Evolutionary conservation across 2,888 invertebrate species (phyloP).

Genomic region (Drosophila merina): DNA sequence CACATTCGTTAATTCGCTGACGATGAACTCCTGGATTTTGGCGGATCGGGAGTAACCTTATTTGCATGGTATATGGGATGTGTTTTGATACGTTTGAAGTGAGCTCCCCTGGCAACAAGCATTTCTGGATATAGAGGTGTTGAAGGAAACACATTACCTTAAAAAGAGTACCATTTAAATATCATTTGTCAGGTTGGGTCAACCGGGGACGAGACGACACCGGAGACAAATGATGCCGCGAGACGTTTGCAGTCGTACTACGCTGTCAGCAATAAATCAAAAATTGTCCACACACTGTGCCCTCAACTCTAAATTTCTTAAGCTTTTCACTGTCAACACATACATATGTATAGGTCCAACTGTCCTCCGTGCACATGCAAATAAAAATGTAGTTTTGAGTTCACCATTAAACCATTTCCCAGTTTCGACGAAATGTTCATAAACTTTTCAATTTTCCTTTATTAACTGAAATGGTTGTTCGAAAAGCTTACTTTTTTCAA

Average conservation of each 20-base stretch:
- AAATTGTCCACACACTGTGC: constrained; percentile 55
- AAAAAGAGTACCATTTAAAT: constrained; percentile 51
- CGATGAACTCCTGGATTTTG: constrained; percentile 35
- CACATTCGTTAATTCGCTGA: constrained; percentile 72
- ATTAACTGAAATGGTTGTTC: constrained; percentile 51
- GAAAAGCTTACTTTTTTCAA: constrained; percentile 7
- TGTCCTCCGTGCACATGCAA: constrained; percentile 32
- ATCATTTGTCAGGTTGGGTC: constrained; percentile 65
- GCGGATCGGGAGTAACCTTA: constrained; percentile 46
- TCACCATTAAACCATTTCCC: constrained; percentile 14
- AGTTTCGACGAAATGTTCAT: constrained; percentile 63
- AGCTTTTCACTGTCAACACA: constrained; percentile 39
- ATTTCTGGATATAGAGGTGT: constrained; percentile 1
- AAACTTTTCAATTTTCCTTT: constrained; percentile 71
- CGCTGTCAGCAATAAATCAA: constrained; percentile 68
- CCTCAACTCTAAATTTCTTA: constrained; percentile 47
- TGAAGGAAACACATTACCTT: not conserved
- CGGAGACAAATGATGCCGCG: constrained; percentile 65
- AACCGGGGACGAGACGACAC: constrained; percentile 26
- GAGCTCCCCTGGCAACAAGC: constrained; percentile 17
- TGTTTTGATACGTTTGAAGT: constrained; percentile 63
- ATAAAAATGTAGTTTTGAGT: constrained; percentile 64
- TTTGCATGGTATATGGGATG: constrained; percentile 61
- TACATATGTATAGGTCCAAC: constrained; percentile 16
- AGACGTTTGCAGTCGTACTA: constrained; percentile 26